phyloP scores from a whole-genome alignment of 2,113 vertebrate species.

The Apaloderma vittatum region DNA sequence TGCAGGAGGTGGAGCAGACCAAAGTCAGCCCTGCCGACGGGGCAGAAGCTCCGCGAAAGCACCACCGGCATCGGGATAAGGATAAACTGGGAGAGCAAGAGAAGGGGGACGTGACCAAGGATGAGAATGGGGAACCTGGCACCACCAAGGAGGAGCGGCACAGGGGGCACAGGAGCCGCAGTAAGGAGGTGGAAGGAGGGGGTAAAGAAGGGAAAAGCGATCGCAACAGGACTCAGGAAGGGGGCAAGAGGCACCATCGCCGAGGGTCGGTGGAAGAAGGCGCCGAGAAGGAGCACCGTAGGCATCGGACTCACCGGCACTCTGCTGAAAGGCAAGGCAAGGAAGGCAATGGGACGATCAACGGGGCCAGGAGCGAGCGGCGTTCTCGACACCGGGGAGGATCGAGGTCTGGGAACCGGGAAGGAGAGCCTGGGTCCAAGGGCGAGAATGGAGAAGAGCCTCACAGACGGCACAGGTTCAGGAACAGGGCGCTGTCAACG shows the following conservation, averaged over 20 bases:
- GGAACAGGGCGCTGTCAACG: conserved; percentile 77
- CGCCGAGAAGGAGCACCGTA: conserved; percentile 82
- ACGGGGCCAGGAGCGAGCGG: conserved; percentile 74
- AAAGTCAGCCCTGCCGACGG: conserved; percentile 7
- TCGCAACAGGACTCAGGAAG: conserved; percentile 81
- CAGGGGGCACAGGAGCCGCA: conserved; percentile 86
- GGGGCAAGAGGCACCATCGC: conserved; percentile 86
- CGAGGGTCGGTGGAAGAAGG: conserved; percentile 86
- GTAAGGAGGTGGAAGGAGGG: conserved; percentile 84
- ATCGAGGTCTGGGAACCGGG: conserved; percentile 72
- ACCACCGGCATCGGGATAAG: conserved; percentile 86
- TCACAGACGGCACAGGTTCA: conserved; percentile 78
- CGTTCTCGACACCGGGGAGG: conserved; percentile 85
- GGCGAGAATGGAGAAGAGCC: conserved; percentile 81
- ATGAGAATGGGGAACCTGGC: conserved; percentile 73
- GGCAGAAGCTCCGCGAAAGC: conserved; percentile 75
- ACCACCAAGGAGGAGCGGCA: conserved; percentile 78
- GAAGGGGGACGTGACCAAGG: conserved; percentile 54
- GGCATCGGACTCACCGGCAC: conserved; percentile 84
- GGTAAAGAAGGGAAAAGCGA: conserved; percentile 83
- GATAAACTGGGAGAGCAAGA: conserved; percentile 72
- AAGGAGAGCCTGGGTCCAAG: conserved; percentile 73
- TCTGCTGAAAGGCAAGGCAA: conserved; percentile 77
- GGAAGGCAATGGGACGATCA: conserved; percentile 83
- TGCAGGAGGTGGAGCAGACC: conserved; percentile 70